Conservation (phyloP, 2,113 vertebrate genomes). For the Monarcha castaneiventris region DNA sequence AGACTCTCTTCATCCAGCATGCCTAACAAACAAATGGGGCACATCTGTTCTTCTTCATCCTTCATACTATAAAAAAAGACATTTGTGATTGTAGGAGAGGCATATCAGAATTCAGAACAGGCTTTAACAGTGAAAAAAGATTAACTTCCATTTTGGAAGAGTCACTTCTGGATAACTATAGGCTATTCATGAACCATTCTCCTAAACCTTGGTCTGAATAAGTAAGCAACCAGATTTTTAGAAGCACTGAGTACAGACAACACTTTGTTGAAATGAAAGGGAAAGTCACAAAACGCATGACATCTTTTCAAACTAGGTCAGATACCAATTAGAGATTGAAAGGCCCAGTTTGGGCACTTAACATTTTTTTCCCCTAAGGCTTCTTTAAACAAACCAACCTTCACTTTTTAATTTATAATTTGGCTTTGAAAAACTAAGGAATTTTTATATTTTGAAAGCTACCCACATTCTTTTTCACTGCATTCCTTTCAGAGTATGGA, state of each 20-base stretch:
- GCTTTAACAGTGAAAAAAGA: neutral
- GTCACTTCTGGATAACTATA: neutral
- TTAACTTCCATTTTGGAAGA: neutral
- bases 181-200: neutral
- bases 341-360: neutral
- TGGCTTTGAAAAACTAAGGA: neutral
- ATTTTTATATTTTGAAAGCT: neutral
- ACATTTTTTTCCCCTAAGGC: neutral
- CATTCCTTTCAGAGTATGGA: neutral
- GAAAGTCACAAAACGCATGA: neutral
- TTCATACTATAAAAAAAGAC: conserved; percentile 76
- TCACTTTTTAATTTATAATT: neutral
- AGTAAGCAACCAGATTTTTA: neutral
- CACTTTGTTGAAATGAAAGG: neutral
- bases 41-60: conserved; percentile 92
- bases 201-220: neutral
- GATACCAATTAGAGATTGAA: neutral
- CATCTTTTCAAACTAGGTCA: conserved; percentile 18
- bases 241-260: neutral
- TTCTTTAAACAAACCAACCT: neutral
- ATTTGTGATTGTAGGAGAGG: neutral
- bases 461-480: neutral
- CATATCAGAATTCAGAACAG: neutral
- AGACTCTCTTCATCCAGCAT: conserved; percentile 89
- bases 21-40: conserved; percentile 88